These are phyloP conservation scores for Microplitis mediator DNA, from an alignment of 1,140 invertebrate species.

Conservation along the genomic window DNA sequence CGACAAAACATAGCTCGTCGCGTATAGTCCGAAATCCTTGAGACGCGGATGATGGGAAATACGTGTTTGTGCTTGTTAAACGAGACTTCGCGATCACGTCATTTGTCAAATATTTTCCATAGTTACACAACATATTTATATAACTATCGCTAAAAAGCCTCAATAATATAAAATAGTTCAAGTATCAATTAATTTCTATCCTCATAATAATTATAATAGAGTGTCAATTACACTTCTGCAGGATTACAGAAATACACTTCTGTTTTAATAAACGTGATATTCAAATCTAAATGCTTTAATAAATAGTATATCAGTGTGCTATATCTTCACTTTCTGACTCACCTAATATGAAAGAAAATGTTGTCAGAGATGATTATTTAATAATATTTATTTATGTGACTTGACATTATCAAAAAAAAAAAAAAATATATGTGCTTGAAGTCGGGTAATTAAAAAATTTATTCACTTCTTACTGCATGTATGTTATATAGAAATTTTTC, in stretches of 20 bases:
- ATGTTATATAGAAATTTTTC: background rate
- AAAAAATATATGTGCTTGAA: background rate
- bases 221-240: too few species aligned
- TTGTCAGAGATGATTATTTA: too few species aligned
- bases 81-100: background rate
- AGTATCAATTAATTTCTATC: too few species aligned
- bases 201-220: too few species aligned
- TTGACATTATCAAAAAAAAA: too few species aligned
- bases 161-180: background rate
- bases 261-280: too few species aligned
- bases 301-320: too few species aligned
- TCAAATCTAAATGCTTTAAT: too few species aligned
- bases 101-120: background rate
- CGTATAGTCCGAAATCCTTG: conserved; percentile 57
- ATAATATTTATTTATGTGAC: too few species aligned
- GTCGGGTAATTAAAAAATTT: background rate
- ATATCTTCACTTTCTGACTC: too few species aligned
- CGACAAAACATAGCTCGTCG: conserved; percentile 52
- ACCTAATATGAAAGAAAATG: too few species aligned
- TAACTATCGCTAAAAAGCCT: background rate
- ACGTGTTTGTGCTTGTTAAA: conserved; percentile 56
- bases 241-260: too few species aligned
- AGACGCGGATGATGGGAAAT: conserved; percentile 52
- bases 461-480: background rate
- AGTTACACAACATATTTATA: background rate